Evolutionary conservation across 2,797 vertebrate genomes (phyloP), one percentile per base, ranked within the genome.

Genomic region (Cossypha dichroa): DNA sequence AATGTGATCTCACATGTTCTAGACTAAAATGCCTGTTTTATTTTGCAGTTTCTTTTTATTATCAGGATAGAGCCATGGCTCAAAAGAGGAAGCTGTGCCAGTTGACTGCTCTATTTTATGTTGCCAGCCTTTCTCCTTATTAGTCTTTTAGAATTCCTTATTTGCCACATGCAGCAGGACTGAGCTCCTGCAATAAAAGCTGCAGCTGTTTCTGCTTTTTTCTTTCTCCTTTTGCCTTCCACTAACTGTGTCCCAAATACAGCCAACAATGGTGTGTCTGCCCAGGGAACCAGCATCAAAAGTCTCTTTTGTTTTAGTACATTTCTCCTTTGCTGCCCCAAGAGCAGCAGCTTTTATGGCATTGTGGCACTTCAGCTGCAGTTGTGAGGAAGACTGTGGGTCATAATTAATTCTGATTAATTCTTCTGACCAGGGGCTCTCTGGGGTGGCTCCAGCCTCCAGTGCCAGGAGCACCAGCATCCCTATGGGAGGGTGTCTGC

Each of bases 121-220:
- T 45, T 28, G 82, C 15, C 43, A 89, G 43, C n/a, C 19, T 78
- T 93, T 79, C 51, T 85, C 51, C 40, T 73, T 74, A 73, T 91
- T 91, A 85, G 55, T 55, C 22, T 64, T 76, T 73, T 52, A 69
- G 86, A 85, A 76, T 79, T 83, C 58, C 14, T 48, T 90, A 59
- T 94, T 88, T 92, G 55, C 40, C 14, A 29, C 34, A 15, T 92
- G 62, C 59, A 89, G 36, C 74, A 85, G 67, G 51, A 51, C 70
- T 45, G 48, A 85, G 43, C 31, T 69, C 55, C 63, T 45, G 29
- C 67, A 93, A 79, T 91, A 91, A 94, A 90, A 93, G 51, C 74
- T 87, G 52, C 67, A 94, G 63, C 51, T 92, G 80, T 92, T 94
- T 78, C 58, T 80, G 41, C 9, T 43, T 46, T 48, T 59, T 51